Base-by-base conservation (phyloP, 2,113 vertebrate species). In the Mobula hypostoma region DNA sequence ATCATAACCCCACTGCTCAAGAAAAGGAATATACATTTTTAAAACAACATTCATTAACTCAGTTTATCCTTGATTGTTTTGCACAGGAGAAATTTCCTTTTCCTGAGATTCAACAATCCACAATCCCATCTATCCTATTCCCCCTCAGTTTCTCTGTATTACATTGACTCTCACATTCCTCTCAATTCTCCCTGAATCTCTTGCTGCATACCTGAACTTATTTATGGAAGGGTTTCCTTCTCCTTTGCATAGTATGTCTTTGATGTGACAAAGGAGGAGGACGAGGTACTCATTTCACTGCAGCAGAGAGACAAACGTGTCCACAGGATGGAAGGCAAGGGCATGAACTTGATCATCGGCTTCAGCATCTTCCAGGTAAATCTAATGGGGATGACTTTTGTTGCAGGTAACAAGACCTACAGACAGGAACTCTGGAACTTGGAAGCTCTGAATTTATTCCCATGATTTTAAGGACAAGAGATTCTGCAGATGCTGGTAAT, bases 301-400 rank as follows among this genome's bases (percentile, higher is more conserved):
- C 98, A 99, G 95, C 99, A 99, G 95, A 97, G 96, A 94, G 98
- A 99, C 96, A 96, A 96, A 94, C 97, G 98, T 94, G 97, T 97
- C 94, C 97, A 98, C 94, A 97, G 96, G 95, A 96, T 95, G 66
- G 95, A 95, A 58, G 98, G 98, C 74, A 96, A 96, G 95, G 98
- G 98, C 94, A 97, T 98, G 95, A 98, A 97, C 95, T 96, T 98
- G 48, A 96, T 96, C 7, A 97, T 99, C 1, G 98, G 99, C 94
- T 99, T 98, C 94, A 95, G 97, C 78, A 95, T 99, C 94, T 96
- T 98, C 68, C 98, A 98, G 98, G 98, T 99, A 96, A 94, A 94
- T 94, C 36, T 24, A 92, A 72, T 88, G 48, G 27, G 2, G 17
- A 61, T 63, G 29, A 87, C 56, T 87, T 24, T 61, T 0, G 15